Conservation (phyloP, 2,888 invertebrate species). For the Nomada fabriciana region DNA sequence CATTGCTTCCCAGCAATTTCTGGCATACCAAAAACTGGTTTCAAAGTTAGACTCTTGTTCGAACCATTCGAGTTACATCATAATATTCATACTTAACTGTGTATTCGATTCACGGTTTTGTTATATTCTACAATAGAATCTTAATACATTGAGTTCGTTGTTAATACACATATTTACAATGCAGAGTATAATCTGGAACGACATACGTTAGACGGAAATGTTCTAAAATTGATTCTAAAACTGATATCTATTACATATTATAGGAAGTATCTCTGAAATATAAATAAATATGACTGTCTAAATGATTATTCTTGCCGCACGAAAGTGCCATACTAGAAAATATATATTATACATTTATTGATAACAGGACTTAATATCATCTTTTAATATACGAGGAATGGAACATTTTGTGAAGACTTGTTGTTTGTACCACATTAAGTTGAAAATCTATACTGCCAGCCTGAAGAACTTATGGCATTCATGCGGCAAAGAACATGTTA, state of each 20-base stretch:
- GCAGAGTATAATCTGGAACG: slow-evolving; percentile 30
- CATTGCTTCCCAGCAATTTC: neutral
- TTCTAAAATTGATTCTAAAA: slow-evolving; percentile 42
- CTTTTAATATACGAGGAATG: neutral
- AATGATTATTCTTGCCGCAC: slow-evolving; percentile 14
- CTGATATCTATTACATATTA: slow-evolving; percentile 31
- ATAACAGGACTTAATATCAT: neutral
- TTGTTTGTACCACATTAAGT: neutral
- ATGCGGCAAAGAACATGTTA: slow-evolving; percentile 19
- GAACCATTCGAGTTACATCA: neutral
- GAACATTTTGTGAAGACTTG: neutral
- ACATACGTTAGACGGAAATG: slow-evolving; percentile 17
- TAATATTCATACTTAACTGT: neutral
- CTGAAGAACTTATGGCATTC: neutral
- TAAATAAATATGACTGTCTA: slow-evolving; percentile 45
- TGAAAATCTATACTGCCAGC: slow-evolving; percentile 2
- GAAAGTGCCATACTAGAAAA: neutral
- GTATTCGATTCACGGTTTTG: slow-evolving; percentile 38
- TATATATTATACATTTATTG: slow-evolving; percentile 1
- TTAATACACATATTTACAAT: slow-evolving; percentile 56
- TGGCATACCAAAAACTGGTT: neutral
- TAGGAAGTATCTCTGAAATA: slow-evolving; percentile 2
- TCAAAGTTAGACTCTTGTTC: neutral
- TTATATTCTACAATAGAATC: slow-evolving; percentile 33
- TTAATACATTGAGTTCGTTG: slow-evolving; percentile 49